Conservation (phyloP, 2,113 vertebrate genomes). For the Engystomops pustulosus region DNA sequence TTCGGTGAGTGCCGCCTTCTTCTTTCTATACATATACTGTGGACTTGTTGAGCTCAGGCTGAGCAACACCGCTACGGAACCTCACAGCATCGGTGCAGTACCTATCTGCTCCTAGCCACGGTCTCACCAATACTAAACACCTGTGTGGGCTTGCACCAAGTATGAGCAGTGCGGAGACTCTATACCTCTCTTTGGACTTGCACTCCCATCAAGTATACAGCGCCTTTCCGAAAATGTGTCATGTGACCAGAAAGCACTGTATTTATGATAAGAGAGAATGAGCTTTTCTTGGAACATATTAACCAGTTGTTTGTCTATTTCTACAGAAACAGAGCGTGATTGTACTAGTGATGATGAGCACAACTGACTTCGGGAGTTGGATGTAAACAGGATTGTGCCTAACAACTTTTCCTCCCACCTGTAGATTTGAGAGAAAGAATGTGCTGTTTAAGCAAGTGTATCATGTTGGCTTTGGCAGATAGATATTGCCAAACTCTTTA, state of each 20-base stretch:
- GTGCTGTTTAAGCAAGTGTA: constrained; percentile 15
- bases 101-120: too few species aligned
- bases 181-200: too few species aligned
- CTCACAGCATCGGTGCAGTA: too few species aligned
- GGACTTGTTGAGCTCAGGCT: too few species aligned
- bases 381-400: neutral
- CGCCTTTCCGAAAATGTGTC: neutral
- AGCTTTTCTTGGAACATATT: neutral
- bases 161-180: too few species aligned
- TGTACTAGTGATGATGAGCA: neutral
- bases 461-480: constrained; percentile 37
- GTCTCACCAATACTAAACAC: too few species aligned
- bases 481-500: neutral
- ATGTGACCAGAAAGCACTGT: neutral
- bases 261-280: neutral
- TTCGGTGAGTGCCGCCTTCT: too few species aligned
- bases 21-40: too few species aligned
- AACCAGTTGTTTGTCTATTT: neutral
- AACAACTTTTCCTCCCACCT: constrained; percentile 38
- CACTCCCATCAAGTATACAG: neutral
- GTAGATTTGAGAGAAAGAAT: neutral
- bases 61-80: too few species aligned
- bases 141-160: too few species aligned
- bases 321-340: neutral
- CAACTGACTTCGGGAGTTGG: neutral